Evolutionary conservation across 2,113 vertebrate species (phyloP).

Genomic region (Psilopsiagon aymara): DNA sequence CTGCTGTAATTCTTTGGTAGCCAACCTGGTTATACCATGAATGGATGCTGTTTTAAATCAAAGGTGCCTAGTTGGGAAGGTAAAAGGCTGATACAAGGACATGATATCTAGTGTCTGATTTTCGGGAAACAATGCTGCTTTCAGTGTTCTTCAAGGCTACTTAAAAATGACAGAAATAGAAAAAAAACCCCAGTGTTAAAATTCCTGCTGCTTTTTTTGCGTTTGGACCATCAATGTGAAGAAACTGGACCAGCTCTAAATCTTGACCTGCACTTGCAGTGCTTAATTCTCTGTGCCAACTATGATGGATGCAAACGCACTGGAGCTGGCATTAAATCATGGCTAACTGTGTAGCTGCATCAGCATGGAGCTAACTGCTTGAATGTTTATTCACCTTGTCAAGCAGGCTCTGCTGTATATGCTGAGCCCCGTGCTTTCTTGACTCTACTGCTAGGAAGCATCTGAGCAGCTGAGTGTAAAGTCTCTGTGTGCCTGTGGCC

Average conservation of each 20-base stretch:
- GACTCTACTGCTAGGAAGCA: neutral
- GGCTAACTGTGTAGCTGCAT: conserved; percentile 2
- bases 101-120: neutral
- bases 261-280: conserved; percentile 19
- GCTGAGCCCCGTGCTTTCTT: conserved; percentile 17
- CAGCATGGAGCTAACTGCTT: conserved; percentile 31
- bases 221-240: neutral
- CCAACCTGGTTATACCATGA: neutral
- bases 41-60: neutral
- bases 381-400: conserved; percentile 4
- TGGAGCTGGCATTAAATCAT: neutral
- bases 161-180: neutral
- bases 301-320: neutral
- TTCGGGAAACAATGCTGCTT: neutral
- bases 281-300: conserved; percentile 18
- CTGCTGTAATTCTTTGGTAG: neutral
- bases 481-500: neutral
- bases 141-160: neutral
- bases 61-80: neutral
- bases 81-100: neutral
- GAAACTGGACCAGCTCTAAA: neutral
- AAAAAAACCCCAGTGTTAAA: neutral
- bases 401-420: neutral
- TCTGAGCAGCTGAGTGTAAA: accelerated
- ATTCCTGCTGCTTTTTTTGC: neutral